These are phyloP conservation scores for Actinia tenebrosa DNA, from an alignment of 64 coral and sea anemone species.

Conservation along the genomic window DNA sequence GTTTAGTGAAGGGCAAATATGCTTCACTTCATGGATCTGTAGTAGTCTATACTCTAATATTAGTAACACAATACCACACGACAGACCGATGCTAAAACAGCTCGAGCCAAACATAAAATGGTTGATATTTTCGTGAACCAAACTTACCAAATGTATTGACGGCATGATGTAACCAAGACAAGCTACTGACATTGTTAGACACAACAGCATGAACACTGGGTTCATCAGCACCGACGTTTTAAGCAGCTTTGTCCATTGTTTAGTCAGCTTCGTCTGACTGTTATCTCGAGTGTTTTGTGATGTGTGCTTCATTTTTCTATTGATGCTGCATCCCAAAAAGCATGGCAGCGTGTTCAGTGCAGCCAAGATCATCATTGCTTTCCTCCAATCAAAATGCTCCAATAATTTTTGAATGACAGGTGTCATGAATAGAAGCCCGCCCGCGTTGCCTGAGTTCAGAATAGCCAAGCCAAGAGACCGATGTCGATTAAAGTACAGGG, in stretches of 20 bases:
- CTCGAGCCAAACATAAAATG: no score
- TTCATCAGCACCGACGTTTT: not conserved
- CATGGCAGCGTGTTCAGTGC: not conserved
- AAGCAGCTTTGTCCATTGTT: not conserved
- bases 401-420: conserved; percentile 5
- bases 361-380: conserved; percentile 36
- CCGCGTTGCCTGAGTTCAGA: conserved; percentile 8
- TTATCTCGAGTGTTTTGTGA: not conserved
- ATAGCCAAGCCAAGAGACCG: conserved; percentile 27
- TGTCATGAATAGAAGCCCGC: conserved; percentile 24
- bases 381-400: conserved; percentile 1
- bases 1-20: no score
- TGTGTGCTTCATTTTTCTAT: not conserved
- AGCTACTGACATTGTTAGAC: not conserved
- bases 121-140: no score
- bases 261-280: not conserved
- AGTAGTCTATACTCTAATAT: no score
- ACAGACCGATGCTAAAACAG: no score
- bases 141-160: conserved; percentile 16
- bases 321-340: conserved; percentile 18
- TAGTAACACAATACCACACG: no score
- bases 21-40: no score
- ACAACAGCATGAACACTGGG: not conserved
- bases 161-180: not conserved
- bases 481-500: conserved; percentile 13